Percentiles rank a stretch among this genome's conserved stretches.
phyloP scores from a whole-genome alignment of 2,113 vertebrate species.

The Calcarius ornatus region DNA sequence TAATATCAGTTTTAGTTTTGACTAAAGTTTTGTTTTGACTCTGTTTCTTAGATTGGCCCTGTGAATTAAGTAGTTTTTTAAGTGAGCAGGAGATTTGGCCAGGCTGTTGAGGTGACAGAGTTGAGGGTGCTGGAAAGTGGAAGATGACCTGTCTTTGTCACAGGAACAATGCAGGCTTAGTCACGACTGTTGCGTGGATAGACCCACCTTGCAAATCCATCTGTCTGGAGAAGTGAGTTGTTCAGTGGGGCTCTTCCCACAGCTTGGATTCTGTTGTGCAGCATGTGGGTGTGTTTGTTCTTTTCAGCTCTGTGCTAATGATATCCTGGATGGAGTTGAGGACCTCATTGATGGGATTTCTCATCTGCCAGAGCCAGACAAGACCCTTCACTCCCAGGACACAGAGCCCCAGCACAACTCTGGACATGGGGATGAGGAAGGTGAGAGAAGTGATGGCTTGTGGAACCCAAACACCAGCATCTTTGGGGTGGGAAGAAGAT shows the following conservation, averaged over 20 bases:
- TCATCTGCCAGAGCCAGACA: constrained; percentile 85
- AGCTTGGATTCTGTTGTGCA: not conserved
- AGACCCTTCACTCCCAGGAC: constrained; percentile 80
- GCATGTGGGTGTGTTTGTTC: not conserved
- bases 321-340: constrained; percentile 83
- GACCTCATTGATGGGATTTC: constrained; percentile 91
- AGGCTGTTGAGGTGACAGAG: not conserved
- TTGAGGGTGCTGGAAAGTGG: not conserved
- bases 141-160: not conserved
- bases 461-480: not conserved
- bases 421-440: constrained; percentile 75
- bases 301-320: constrained; percentile 89
- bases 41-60: not conserved
- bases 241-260: not conserved
- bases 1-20: not conserved
- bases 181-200: not conserved
- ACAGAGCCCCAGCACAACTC: constrained; percentile 75
- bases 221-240: not conserved
- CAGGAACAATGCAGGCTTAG: not conserved
- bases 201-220: not conserved
- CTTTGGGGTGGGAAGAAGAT: not conserved
- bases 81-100: not conserved
- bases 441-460: constrained; percentile 26
- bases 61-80: not conserved
- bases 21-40: not conserved